A percentile compares a stretch with the other conserved stretches of the same genome.
phyloP scores from a whole-genome alignment of 2,113 vertebrate genomes.

The Pluvialis apricaria region DNA sequence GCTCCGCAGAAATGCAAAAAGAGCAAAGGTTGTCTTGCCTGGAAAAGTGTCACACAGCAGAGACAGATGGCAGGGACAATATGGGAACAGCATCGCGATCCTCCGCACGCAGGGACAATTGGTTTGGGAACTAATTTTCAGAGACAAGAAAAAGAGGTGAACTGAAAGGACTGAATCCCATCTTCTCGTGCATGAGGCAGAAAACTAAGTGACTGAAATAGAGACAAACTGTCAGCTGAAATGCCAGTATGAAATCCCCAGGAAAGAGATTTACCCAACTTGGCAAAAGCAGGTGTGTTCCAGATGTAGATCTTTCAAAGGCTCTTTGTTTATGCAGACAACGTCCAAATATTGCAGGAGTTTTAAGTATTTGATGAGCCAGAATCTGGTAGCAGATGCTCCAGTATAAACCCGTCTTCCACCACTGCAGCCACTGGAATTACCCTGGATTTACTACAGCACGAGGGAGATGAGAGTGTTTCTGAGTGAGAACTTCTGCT shows the following conservation, averaged over 20 bases:
- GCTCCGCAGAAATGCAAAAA: neutral
- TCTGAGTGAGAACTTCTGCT: neutral
- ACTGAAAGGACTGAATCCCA: neutral
- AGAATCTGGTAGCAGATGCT: neutral
- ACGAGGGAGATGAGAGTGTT: neutral
- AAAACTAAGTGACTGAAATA: neutral
- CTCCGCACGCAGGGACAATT: neutral
- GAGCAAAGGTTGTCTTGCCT: neutral
- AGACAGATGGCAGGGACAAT: neutral
- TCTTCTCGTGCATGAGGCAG: neutral
- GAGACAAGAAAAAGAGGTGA: neutral
- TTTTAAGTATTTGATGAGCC: neutral
- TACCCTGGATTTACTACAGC: neutral
- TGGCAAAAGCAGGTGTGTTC: conserved; percentile 37
- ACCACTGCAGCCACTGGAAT: neutral
- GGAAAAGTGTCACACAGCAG: neutral
- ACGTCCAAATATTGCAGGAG: neutral
- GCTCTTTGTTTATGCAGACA: conserved; percentile 6
- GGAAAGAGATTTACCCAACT: neutral
- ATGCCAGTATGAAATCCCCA: neutral
- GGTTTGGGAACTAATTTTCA: neutral
- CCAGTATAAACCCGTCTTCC: neutral
- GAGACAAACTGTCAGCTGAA: neutral
- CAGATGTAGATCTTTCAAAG: conserved; percentile 33
- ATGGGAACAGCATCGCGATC: accelerated